Evolutionary conservation across 1,140 invertebrate species (phyloP), one percentile per base, ranked within the genome.

Genomic region (Pseudomyrmex gracilis): DNA sequence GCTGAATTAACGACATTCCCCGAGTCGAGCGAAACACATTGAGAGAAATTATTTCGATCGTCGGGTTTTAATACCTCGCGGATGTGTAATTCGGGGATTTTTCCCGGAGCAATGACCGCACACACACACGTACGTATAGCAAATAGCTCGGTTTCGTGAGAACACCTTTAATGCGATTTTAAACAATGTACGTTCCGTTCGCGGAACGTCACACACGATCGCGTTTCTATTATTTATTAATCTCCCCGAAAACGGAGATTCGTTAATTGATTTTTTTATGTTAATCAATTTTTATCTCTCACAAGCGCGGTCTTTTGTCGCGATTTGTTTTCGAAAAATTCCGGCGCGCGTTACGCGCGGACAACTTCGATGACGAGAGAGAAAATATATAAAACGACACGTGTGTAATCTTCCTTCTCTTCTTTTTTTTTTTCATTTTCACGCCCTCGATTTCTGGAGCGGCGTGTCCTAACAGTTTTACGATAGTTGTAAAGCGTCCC

Each of bases 61-160:
- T 13, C 51, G 17, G 17, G 12, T 20, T 20, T 47, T 34, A 34
- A 66, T 45, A n/a, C 61, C 34, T 17, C 12, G 22, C 12, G 22
- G 43, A 34, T 7, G n/a, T 80, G 43, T 80, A 70, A 70, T 80
- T 58, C 45, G 43, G 64, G 34, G 47, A 49, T 3, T 80, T 71
- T 20, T 34, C 34, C 22, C 43, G n/a, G 76, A 13, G 43, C 76
- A 80, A 80, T 20, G 53, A 80, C 20, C 66, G 61, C 12, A 9
- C 13, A n/a, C 66, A 47, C 12, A 9, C 13, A n/a, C 13, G 51
- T 17, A 10, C 13, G 51, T 17, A 10, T 49, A 53, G 20, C 24
- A 47, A 80, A 70, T 22, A 45, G 0, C 7, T 24, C 13, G 43
- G n/a, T 80, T 45, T 78, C 64, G 45, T 9, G 15, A 60, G 47